phyloP scores from a whole-genome alignment of 2,797 vertebrate genomes.

The Rhinophrynus dorsalis region DNA sequence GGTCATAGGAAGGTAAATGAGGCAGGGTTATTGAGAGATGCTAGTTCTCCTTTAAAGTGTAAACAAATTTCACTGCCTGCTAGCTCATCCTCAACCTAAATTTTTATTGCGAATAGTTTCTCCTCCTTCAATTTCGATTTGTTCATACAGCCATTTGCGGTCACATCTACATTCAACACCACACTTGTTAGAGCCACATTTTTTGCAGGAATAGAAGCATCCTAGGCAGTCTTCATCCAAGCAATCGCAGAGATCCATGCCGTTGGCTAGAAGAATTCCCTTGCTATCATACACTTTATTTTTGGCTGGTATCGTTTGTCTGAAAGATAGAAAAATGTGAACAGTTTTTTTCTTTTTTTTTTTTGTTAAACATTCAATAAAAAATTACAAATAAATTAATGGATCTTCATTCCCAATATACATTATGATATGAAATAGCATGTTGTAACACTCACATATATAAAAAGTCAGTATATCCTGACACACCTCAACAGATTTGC shows the following conservation, averaged over 20 bases:
- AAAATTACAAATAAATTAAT: too few relatives aligned
- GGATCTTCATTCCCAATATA: too few relatives aligned
- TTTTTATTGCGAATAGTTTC: conserved; percentile 93
- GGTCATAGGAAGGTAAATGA: too few relatives aligned
- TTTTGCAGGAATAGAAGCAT: conserved; percentile 93
- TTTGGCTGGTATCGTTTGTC: conserved; percentile 81
- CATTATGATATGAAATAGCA: too few relatives aligned
- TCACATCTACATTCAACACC: conserved; percentile 93
- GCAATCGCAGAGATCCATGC: conserved; percentile 92
- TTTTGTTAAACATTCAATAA: too few relatives aligned
- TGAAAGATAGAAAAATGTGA: conserved; percentile 51
- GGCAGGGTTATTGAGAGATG: too few relatives aligned
- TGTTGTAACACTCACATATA: too few relatives aligned
- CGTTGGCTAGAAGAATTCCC: conserved; percentile 84
- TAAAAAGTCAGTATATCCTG: too few relatives aligned
- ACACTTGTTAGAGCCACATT: conserved; percentile 88
- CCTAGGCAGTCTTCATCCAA: conserved; percentile 92
- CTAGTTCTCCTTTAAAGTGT: not conserved
- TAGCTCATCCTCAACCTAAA: conserved; percentile 60
- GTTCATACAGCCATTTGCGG: conserved; percentile 96
- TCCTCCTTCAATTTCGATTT: conserved; percentile 95
- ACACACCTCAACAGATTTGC: too few relatives aligned
- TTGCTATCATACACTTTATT: conserved; percentile 89
- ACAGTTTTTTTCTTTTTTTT: too few relatives aligned
- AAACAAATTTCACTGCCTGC: not conserved